phyloP scores from a whole-genome alignment of 2,888 invertebrate genomes.

The Cheilosia variabilis region DNA sequence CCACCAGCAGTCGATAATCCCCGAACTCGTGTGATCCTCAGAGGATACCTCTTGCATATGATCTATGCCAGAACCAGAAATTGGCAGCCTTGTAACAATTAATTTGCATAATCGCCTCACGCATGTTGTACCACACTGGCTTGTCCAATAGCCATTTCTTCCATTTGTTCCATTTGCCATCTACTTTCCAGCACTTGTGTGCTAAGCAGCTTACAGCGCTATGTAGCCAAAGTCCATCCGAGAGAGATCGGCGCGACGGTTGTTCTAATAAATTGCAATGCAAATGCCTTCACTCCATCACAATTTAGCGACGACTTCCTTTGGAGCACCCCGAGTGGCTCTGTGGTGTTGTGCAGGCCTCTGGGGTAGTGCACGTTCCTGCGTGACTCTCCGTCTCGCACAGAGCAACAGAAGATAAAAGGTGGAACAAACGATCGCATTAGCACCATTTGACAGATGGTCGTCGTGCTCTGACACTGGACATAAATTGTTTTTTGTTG shows the following conservation, averaged over 20 bases:
- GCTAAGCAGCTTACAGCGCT: conserved; percentile 63
- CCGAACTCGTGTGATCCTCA: conserved; percentile 44
- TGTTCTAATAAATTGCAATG: conserved; percentile 72
- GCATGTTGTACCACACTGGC: conserved; percentile 64
- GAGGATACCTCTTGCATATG: conserved; percentile 46
- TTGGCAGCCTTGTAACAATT: conserved; percentile 73
- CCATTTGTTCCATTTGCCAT: conserved; percentile 46
- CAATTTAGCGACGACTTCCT: conserved; percentile 74
- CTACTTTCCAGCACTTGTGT: conserved; percentile 48
- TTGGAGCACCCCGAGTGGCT: conserved; percentile 23
- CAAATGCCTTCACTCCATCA: conserved; percentile 72
- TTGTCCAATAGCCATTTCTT: conserved; percentile 65
- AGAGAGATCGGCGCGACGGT: conserved; percentile 40
- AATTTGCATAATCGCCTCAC: conserved; percentile 74
- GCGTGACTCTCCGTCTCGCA: conserved; percentile 62
- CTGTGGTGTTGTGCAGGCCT: conserved; percentile 24
- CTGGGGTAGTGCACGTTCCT: conserved; percentile 61
- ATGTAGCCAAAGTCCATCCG: conserved; percentile 26
- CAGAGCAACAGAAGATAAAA: conserved; percentile 54
- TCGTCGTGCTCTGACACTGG: conserved; percentile 70
- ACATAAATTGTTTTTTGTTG: conserved; percentile 63
- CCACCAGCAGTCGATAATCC: conserved; percentile 64
- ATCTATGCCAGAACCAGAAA: conserved; percentile 53
- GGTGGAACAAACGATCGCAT: conserved; percentile 75
- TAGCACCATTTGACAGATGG: conserved; percentile 75